These are phyloP conservation scores for Melieria picta DNA, from an alignment of 2,888 invertebrate species.

Conservation along the genomic window DNA sequence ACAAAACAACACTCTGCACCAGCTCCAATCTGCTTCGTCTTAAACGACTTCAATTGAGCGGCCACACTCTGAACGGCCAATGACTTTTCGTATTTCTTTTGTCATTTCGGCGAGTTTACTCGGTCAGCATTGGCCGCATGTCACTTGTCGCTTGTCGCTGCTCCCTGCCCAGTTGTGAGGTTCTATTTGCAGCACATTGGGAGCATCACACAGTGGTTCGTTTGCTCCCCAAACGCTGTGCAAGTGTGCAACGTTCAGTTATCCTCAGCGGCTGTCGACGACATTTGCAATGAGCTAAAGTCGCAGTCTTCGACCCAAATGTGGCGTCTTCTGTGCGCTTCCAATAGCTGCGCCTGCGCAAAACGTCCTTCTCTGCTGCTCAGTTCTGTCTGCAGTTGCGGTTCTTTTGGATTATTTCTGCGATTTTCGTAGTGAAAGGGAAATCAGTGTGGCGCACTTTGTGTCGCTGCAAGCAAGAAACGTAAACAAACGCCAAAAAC, in stretches of 20 bases:
- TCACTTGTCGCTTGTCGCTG: background rate
- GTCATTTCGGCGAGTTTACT: background rate
- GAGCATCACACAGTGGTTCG: background rate
- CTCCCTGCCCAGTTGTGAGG: background rate
- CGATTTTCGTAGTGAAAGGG: too few relatives aligned
- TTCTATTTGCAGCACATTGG: background rate
- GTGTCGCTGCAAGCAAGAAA: too few relatives aligned
- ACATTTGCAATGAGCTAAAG: too few relatives aligned
- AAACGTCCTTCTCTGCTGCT: too few relatives aligned
- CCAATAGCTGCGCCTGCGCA: too few relatives aligned
- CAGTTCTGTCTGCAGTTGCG: too few relatives aligned
- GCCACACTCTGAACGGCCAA: background rate
- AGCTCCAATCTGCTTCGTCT: background rate
- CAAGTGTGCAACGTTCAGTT: background rate
- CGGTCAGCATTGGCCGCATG: too few relatives aligned
- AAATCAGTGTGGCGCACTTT: too few relatives aligned
- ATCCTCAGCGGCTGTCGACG: background rate
- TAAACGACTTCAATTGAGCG: background rate
- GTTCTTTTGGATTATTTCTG: too few relatives aligned
- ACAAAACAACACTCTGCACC: background rate
- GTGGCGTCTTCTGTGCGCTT: too few relatives aligned
- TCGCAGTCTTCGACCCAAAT: too few relatives aligned
- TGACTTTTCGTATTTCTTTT: slow-evolving; percentile 1
- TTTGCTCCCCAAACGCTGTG: background rate
- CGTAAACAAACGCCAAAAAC: too few relatives aligned